Percentiles rank a stretch among this genome's conserved stretches.
Evolutionary conservation across 2,113 vertebrate species (phyloP).

Genomic region (Terrapene triunguis): DNA sequence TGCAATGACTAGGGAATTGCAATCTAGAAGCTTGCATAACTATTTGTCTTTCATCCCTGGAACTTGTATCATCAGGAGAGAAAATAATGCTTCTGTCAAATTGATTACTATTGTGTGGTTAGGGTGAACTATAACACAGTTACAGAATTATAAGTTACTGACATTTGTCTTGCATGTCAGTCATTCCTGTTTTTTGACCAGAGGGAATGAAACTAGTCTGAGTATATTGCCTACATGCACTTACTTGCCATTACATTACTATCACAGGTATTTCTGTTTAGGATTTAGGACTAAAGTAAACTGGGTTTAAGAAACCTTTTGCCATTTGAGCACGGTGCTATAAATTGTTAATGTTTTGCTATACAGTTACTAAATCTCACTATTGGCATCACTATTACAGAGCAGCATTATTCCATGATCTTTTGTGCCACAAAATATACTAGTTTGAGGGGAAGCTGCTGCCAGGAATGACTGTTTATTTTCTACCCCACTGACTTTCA

Average conservation of each 20-base stretch:
- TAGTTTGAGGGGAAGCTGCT: accelerated
- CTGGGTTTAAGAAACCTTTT: neutral
- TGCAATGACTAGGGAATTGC: neutral
- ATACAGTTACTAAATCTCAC: too few relatives aligned
- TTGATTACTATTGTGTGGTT: neutral
- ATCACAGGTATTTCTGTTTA: neutral
- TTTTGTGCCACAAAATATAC: accelerated
- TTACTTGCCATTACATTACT: neutral
- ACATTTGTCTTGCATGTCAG: neutral
- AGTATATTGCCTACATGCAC: neutral
- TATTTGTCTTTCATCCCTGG: conserved; percentile 42
- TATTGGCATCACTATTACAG: accelerated
- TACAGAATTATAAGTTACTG: neutral
- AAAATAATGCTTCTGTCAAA: conserved; percentile 43
- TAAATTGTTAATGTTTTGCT: neutral
- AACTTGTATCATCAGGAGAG: conserved; percentile 29
- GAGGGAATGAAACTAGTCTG: neutral
- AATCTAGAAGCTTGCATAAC: neutral
- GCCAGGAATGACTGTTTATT: neutral
- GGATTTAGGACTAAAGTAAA: neutral
- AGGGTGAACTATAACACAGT: neutral
- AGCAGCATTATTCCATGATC: neutral
- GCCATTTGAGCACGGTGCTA: neutral
- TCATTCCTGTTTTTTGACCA: accelerated
- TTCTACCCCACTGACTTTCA: neutral